Evolutionary conservation across 2,888 invertebrate genomes (phyloP), one percentile per base, ranked within the genome.

Genomic region (Chrysina gloriosa): DNA sequence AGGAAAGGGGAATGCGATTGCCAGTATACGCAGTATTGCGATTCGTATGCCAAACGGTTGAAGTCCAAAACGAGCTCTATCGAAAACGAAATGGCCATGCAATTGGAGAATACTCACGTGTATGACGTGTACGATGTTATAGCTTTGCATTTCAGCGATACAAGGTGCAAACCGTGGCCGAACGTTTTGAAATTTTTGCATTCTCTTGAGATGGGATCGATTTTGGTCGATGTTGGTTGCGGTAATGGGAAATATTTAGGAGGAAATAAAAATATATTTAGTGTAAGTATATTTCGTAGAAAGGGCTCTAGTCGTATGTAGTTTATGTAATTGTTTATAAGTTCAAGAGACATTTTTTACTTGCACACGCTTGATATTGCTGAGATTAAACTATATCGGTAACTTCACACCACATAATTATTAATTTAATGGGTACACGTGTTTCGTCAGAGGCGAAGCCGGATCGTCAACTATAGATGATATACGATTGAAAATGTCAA

Each of bases 181-280:
- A 90, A 90, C 72, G 96, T 99, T 0, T 85, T 89, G 0, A 85
- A 91, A 72, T 99, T 98, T 84, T 84, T 96, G 25, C 82, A 87
- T 11, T 84, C 84, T 3, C 88, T 95, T 71, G 81, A 88, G 0
- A 67, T 81, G 0, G 94, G 93, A 0, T 89, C 92, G 0, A 79
- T 96, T 6, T 80, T 98, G 9, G 79, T 97, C 2, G 99, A 99
- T 83, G 89, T 98, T 34, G 99, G 99, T 3, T 97, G 98, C 82
- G 99, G 99, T 6, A 99, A 99, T 85, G 99, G 98, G 39, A 99
- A 99, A 86, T 98, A 99, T 83, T 87, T 99, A 65, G 87, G 89
- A 61, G 79, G 84, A 1, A 88, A 89, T 71, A 77, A 80, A 31
- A 84, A 86, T 71, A 84, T 90, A 58, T 83, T 87, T 73, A 88